Base-by-base conservation (phyloP, 1,140 invertebrate species). In the Reticulitermes speratus region DNA sequence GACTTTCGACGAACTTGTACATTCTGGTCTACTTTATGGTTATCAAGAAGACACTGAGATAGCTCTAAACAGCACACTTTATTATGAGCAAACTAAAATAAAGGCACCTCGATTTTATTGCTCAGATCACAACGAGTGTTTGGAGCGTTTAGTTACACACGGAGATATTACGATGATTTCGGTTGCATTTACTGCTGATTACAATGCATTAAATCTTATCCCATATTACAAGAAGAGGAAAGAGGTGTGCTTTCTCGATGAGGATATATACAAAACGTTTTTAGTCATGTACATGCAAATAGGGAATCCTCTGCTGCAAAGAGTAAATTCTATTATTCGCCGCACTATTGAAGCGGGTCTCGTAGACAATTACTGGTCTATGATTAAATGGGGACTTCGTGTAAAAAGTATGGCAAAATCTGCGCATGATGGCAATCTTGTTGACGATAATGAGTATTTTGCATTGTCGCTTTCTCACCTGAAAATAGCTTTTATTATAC, bases 241-340 rank as follows among this genome's bases (percentile, higher is more conserved):
- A 5, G 3, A n/a, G 5, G 65, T 30, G 7, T 69, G 65, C n/a
- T 69, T 12, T 25, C 65, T 69, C 3, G n/a, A 69, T 30, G 19
- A 69, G n/a, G n/a, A 69, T 69, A 69, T 69, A 69, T 25, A n/a
- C n/a, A 69, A n/a, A 12, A n/a, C 12, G 6, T 69, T 12, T 25
- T 69, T 69, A 9, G 65, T 69, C n/a, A 69, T 69, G 65, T 69
- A 69, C n/a, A n/a, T n/a, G n/a, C n/a, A n/a, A n/a, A n/a, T n/a
- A n/a, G n/a, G n/a, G n/a, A n/a, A n/a, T n/a, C n/a, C n/a, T n/a
- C n/a, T n/a, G n/a, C n/a, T n/a, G n/a, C n/a, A n/a, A n/a, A n/a
- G n/a, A n/a, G n/a, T 69, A 6, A 69, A 69, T n/a, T 6, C n/a
- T n/a, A 25, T 69, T 69, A n/a, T 69, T 12, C 65, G 23, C 3